These are phyloP conservation scores for Brachylomia viminalis DNA, from an alignment of 2,888 invertebrate species.

Conservation along the genomic window DNA sequence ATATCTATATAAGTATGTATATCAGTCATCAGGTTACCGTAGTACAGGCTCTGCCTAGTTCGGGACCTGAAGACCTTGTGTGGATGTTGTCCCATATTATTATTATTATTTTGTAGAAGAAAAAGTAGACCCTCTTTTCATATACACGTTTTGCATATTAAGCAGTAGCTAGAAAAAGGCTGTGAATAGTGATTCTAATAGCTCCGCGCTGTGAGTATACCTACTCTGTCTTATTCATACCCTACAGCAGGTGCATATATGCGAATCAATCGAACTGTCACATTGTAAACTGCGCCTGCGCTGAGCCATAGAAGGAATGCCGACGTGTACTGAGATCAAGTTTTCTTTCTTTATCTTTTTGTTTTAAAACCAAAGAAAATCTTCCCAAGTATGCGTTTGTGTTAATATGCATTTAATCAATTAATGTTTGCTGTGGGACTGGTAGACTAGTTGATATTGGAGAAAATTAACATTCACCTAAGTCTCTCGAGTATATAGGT, in stretches of 20 bases:
- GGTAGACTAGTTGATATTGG: neutral
- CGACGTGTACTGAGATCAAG: constrained; percentile 32
- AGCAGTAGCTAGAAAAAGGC: neutral
- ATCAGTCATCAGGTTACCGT: too few species aligned
- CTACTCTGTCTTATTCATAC: constrained; percentile 46
- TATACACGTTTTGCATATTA: too few species aligned
- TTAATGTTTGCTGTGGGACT: constrained; percentile 41
- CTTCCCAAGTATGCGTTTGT: constrained; percentile 34
- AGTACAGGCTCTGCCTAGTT: too few species aligned
- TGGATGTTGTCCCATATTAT: too few species aligned
- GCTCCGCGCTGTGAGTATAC: neutral
- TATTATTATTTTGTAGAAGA: too few species aligned
- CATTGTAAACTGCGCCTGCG: constrained; percentile 48
- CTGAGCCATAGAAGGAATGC: constrained; percentile 50
- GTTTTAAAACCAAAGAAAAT: constrained; percentile 39
- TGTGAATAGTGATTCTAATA: neutral
- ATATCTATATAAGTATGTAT: too few species aligned
- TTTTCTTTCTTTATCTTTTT: constrained; percentile 48
- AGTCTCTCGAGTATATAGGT: too few species aligned
- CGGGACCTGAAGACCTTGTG: too few species aligned
- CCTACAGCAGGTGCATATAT: constrained; percentile 13
- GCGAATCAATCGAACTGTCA: constrained; percentile 56
- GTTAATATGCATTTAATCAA: constrained; percentile 58
- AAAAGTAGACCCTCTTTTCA: too few species aligned
- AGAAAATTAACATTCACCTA: neutral